Conservation (phyloP, 2,113 vertebrate genomes). For the Clarias batrachus region DNA sequence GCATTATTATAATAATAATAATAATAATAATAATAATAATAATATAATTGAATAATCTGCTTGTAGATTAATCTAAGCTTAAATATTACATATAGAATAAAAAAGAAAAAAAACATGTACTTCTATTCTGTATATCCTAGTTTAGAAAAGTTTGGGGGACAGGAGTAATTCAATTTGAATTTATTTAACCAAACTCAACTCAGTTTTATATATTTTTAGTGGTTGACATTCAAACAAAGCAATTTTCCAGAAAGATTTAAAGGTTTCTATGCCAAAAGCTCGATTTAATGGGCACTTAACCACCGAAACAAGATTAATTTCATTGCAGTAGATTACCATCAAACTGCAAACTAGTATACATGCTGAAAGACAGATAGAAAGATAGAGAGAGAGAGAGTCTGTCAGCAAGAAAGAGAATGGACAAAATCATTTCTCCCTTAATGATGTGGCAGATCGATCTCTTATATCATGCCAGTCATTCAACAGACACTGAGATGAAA, state of each 20-base stretch:
- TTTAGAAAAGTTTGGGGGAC: background rate
- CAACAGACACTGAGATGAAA: constrained; percentile 42
- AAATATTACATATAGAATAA: background rate
- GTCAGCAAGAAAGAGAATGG: background rate
- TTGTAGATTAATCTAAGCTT: background rate
- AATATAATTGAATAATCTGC: background rate
- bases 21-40: no score
- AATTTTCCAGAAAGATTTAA: background rate
- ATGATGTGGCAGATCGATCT: background rate
- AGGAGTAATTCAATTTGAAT: background rate
- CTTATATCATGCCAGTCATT: background rate
- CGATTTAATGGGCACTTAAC: background rate
- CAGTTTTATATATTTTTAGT: background rate
- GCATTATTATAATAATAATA: background rate
- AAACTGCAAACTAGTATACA: background rate
- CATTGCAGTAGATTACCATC: background rate
- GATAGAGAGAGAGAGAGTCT: background rate
- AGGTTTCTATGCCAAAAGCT: background rate
- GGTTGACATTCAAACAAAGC: background rate
- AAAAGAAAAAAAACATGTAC: background rate
- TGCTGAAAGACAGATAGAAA: background rate
- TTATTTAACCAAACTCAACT: background rate
- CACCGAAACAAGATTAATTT: background rate
- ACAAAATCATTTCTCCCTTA: background rate
- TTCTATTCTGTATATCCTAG: background rate